phyloP scores from a whole-genome alignment of 1,140 invertebrate species.

The Dendroctonus valens region DNA sequence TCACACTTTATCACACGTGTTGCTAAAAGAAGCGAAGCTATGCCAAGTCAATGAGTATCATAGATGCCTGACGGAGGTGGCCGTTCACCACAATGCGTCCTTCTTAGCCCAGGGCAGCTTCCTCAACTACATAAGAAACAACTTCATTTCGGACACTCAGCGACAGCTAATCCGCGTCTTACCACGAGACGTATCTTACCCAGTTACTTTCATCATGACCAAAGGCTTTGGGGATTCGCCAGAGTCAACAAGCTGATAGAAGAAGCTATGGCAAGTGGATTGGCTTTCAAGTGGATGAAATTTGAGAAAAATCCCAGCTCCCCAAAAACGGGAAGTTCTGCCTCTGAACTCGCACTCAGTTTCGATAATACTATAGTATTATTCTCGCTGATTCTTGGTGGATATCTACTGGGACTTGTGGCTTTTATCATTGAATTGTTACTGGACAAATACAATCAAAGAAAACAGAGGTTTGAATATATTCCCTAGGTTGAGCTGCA shows the following conservation, averaged over 20 bases:
- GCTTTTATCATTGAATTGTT: no score
- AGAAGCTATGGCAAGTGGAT: background rate
- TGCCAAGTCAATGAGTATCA: conserved; percentile 7
- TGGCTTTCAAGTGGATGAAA: conserved; percentile 20
- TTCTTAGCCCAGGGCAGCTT: conserved; percentile 13
- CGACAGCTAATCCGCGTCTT: conserved; percentile 1
- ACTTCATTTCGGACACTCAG: conserved; percentile 3
- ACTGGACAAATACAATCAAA: no score
- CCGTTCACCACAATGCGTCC: conserved; percentile 8
- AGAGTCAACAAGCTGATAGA: conserved; percentile 13
- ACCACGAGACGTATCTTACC: conserved; percentile 4
- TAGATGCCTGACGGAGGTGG: conserved; percentile 10
- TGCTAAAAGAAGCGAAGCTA: background rate
- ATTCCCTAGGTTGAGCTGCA: no score
- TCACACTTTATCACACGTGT: background rate
- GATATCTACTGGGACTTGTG: no score
- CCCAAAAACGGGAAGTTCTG: background rate
- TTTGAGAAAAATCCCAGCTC: conserved; percentile 2
- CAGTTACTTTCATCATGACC: conserved; percentile 18
- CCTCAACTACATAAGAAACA: conserved; percentile 10
- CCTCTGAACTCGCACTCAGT: no score
- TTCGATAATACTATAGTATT: no score
- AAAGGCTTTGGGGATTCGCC: conserved; percentile 20
- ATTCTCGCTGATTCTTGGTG: no score
- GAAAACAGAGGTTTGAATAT: no score